Conservation (phyloP, 2,888 invertebrate genomes). For the Campoplex nolae region DNA sequence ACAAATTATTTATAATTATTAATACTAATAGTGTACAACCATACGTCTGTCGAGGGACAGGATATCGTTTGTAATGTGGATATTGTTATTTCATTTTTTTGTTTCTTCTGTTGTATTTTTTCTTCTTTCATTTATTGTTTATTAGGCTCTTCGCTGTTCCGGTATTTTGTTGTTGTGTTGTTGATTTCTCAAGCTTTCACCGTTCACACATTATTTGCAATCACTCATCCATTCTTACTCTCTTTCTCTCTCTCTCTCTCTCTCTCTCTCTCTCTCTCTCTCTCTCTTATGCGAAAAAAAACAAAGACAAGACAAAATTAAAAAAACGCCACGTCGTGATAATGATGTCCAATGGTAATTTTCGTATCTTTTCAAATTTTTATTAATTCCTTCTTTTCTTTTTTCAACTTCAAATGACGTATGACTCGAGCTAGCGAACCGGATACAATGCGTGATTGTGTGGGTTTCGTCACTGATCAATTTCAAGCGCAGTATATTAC, state of each 20-base stretch:
- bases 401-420: conserved; percentile 21
- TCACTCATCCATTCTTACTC: conserved; percentile 47
- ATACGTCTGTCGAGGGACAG: conserved; percentile 79
- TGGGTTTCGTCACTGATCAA: conserved; percentile 73
- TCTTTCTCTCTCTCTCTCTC: conserved; percentile 1
- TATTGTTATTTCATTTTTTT: conserved; percentile 64
- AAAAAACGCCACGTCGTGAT: conserved; percentile 54
- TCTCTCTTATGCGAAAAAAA: conserved; percentile 23
- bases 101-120: conserved; percentile 62
- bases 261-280: neutral
- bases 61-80: conserved; percentile 78
- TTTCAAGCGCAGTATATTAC: conserved; percentile 80
- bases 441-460: conserved; percentile 69
- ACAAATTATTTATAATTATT: conserved; percentile 84
- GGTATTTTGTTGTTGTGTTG: conserved; percentile 63
- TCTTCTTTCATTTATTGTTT: conserved; percentile 71
- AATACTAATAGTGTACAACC: conserved; percentile 84
- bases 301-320: conserved; percentile 40
- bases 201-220: conserved; percentile 58
- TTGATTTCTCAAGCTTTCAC: conserved; percentile 63
- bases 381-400: conserved; percentile 6
- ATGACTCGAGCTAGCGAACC: conserved; percentile 74
- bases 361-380: conserved; percentile 15
- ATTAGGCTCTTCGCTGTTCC: conserved; percentile 77
- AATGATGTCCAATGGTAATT: conserved; percentile 45